Base-by-base conservation (phyloP, 2,888 invertebrate species). In the Philereme vetulata region DNA sequence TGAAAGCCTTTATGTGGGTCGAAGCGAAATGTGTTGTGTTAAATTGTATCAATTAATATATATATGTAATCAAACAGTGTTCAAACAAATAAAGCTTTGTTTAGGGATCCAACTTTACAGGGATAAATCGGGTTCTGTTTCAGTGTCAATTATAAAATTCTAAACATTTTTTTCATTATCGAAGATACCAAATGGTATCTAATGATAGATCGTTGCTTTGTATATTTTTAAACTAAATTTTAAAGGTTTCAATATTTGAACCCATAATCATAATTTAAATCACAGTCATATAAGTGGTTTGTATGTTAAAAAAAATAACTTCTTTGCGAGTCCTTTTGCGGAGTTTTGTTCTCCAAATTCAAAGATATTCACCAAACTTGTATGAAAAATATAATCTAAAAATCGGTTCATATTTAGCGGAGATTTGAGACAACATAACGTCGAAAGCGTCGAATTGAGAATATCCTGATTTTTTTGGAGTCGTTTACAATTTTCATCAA, bases 21-120 rank as follows among this genome's bases (percentile, higher is more conserved):
- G 7, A 4, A 38, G 38, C 53, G 56, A 56, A 48, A 51, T 47
- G 40, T 53, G 57, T 60, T 60, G 61, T 67, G 60, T 52, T 52
- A 65, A 65, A 43, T 50, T 48, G 47, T 52, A 61, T 56, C 45
- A 63, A 62, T 59, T 63, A 57, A 59, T 61, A 63, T 63, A 50
- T 56, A 56, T 51, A n/a, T n/a, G n/a, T n/a, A 60, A 62, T 53
- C 50, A 40, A 46, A 8, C 8, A 38, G 8, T 52, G 48, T 48
- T 53, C 45, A 10, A 57, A 62, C 54, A 63, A 62, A 67, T 58
- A 64, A 62, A 32, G 58, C 64, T 65, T 66, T 55, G 54, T 63
- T 60, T 44, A 51, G 60, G 54, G 40, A 38, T 57, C 36, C 53
- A 60, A 60, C 59, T 64, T 66, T 52, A 38, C 34, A 10, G 43